phyloP scores from a whole-genome alignment of 2,113 vertebrate genomes.

The Machaerirhynchus nigripectus region DNA sequence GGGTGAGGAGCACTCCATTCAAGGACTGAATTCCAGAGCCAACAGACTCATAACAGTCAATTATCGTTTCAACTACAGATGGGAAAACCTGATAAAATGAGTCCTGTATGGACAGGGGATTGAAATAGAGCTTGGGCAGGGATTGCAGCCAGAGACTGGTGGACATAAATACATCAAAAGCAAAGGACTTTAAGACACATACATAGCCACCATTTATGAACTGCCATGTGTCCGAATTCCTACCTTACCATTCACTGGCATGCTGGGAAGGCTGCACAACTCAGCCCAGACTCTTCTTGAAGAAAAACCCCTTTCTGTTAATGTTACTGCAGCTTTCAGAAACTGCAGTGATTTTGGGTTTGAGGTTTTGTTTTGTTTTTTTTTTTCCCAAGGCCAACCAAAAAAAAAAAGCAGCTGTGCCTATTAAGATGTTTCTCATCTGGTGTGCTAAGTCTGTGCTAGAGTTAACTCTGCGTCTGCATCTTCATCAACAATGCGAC shows the following conservation, averaged over 20 bases:
- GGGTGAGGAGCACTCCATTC: slow-evolving; percentile 14
- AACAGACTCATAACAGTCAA: slow-evolving; percentile 32
- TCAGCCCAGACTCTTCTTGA: background rate
- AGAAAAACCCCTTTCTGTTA: background rate
- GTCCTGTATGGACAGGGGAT: slow-evolving; percentile 2
- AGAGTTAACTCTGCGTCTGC: slow-evolving; percentile 33
- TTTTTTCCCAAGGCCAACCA: background rate
- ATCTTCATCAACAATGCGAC: slow-evolving; percentile 57
- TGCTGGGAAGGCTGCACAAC: background rate
- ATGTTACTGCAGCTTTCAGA: background rate
- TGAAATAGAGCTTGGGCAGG: slow-evolving; percentile 50
- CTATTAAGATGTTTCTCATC: slow-evolving; percentile 43
- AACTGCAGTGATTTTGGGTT: background rate
- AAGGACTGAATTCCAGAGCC: slow-evolving; percentile 43
- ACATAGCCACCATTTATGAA: slow-evolving; percentile 31
- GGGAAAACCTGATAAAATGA: slow-evolving; percentile 60
- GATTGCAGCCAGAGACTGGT: slow-evolving; percentile 43
- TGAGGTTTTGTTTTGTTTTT: background rate
- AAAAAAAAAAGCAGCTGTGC: background rate
- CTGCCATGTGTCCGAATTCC: background rate
- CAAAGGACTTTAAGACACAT: slow-evolving; percentile 18
- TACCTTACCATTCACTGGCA: slow-evolving; percentile 43
- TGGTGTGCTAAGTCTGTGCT: background rate
- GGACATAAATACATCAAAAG: slow-evolving; percentile 43
- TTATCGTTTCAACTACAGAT: slow-evolving; percentile 26